Percentiles rank a stretch among this genome's conserved stretches.
phyloP scores from a whole-genome alignment of 2,113 vertebrate genomes.

The Apeltes quadracus region DNA sequence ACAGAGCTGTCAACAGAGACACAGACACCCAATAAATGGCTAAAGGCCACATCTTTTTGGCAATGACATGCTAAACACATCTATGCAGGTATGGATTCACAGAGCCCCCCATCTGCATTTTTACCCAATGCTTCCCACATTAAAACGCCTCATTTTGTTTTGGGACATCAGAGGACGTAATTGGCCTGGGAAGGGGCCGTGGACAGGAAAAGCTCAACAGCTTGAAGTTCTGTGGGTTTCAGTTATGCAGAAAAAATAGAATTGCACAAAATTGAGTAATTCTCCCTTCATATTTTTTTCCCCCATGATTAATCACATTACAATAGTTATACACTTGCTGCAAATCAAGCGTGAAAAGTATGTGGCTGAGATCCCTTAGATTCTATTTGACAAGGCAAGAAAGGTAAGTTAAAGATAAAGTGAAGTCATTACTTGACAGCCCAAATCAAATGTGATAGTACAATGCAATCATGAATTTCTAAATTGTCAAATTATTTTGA shows the following conservation, averaged over 20 bases:
- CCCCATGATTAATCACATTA: not conserved
- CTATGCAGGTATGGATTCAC: conserved; percentile 9
- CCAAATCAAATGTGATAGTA: not conserved
- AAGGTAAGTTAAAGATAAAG: no score
- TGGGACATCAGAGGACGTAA: conserved; percentile 48
- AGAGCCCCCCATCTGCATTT: not conserved
- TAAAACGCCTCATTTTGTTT: conserved; percentile 43
- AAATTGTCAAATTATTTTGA: not conserved
- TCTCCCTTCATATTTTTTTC: no score
- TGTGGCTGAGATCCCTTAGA: not conserved
- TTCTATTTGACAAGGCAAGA: not conserved
- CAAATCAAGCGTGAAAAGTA: not conserved
- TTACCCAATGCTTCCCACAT: not conserved
- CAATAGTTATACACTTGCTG: not conserved
- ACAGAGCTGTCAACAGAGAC: conserved; percentile 45
- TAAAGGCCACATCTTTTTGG: conserved; percentile 45
- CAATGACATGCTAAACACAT: conserved; percentile 20
- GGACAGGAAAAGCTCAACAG: conserved; percentile 11
- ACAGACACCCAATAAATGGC: conserved; percentile 47
- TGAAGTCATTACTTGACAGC: not conserved
- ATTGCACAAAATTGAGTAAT: not conserved
- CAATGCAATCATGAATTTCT: not conserved
- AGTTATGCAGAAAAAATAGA: not conserved
- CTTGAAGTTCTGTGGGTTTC: not conserved
- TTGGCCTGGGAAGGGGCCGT: conserved; percentile 61